Evolutionary conservation across 1,140 invertebrate species (phyloP).

Genomic region (Oreohelix idahoensis): DNA sequence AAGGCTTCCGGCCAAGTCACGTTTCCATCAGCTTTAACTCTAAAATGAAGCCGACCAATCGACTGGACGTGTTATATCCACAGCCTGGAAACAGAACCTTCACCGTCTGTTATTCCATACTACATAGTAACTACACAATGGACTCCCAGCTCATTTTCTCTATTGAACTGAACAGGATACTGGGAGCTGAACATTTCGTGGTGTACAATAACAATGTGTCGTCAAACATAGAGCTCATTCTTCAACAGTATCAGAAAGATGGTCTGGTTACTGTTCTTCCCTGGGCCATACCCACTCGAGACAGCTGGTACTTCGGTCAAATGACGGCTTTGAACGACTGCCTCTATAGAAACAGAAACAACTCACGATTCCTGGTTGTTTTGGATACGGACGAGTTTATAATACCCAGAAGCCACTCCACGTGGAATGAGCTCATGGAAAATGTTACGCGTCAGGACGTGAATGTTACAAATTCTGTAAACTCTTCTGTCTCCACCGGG

Average conservation of each 20-base stretch:
- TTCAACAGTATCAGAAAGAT: not conserved
- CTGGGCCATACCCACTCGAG: not conserved
- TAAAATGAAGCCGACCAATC: not conserved
- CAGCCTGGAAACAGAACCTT: not conserved
- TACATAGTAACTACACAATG: not conserved
- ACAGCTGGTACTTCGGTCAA: not conserved
- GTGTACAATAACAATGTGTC: conserved; percentile 23
- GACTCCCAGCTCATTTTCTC: not conserved
- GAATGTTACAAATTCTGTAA: not conserved
- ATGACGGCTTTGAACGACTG: conserved; percentile 19
- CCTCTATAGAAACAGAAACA: conserved; percentile 6
- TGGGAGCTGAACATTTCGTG: conserved; percentile 24
- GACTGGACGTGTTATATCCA: not conserved
- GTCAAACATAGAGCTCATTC: not conserved
- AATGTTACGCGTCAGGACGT: not conserved
- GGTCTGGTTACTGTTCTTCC: conserved; percentile 7
- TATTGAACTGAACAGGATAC: conserved; percentile 4
- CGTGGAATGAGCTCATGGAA: not conserved
- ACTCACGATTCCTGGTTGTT: not conserved
- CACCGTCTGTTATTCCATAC: conserved; percentile 9
- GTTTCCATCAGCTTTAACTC: not conserved
- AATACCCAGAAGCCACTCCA: not conserved
- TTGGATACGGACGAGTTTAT: conserved; percentile 18
- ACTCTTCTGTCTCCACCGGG: not conserved
- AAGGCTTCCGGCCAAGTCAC: not conserved